Evolutionary conservation across 1,140 invertebrate species (phyloP).

Genomic region (Oncopodura yosiiana): DNA sequence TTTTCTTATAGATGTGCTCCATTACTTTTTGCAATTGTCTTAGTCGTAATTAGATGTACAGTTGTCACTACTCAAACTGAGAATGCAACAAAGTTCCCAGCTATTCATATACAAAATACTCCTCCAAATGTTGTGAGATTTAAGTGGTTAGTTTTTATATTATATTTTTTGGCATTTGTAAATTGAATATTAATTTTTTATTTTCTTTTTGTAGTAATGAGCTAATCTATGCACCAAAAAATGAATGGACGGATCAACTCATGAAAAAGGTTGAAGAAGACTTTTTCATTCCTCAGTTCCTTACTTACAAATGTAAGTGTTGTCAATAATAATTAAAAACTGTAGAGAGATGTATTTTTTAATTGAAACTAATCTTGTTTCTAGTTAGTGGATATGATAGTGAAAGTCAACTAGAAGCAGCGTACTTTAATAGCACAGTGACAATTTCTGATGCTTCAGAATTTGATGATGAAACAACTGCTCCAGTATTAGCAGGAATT

Average conservation of each 20-base stretch:
- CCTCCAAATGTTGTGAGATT: too few species aligned
- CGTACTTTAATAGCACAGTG: constrained; percentile 12
- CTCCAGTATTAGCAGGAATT: constrained; percentile 25
- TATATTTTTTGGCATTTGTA: too few species aligned
- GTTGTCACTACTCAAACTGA: too few species aligned
- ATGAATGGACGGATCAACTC: constrained; percentile 19
- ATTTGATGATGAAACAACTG: constrained; percentile 10
- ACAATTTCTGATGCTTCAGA: neutral
- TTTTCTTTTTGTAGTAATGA: too few species aligned
- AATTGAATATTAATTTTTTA: too few species aligned
- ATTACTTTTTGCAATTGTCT: constrained; percentile 56
- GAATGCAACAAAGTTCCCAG: too few species aligned
- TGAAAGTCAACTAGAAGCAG: constrained; percentile 17
- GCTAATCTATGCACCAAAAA: constrained; percentile 30
- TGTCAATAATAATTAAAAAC: neutral
- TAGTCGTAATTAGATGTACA: constrained; percentile 54
- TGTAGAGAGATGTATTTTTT: neutral
- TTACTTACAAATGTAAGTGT: constrained; percentile 25
- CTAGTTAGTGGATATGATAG: constrained; percentile 27
- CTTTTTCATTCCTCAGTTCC: constrained; percentile 14
- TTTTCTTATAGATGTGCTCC: too few species aligned
- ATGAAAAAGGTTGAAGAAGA: constrained; percentile 28
- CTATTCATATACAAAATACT: too few species aligned
- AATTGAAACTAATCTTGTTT: neutral
- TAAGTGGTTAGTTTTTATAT: too few species aligned